phyloP scores from a whole-genome alignment of 2,797 vertebrate genomes.

The Brachyalestes nurse region DNA sequence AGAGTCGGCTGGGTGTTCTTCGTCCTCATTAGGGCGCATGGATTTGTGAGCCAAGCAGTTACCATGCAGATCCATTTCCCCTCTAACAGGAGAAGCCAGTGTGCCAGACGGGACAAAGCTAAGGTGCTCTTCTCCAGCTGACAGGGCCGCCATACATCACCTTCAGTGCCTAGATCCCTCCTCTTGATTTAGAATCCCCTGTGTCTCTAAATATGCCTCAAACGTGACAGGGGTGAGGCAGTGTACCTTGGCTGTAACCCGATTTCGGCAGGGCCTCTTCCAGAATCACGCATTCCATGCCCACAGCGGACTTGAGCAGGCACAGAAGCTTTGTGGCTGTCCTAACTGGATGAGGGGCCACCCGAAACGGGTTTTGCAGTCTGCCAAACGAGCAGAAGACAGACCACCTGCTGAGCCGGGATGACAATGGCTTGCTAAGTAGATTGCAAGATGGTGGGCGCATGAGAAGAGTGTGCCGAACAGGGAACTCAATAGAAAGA shows the following conservation, averaged over 20 bases:
- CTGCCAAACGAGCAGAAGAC: slow-evolving; percentile 68
- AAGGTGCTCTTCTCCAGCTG: slow-evolving; percentile 53
- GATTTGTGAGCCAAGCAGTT: slow-evolving; percentile 63
- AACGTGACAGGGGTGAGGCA: slow-evolving; percentile 30
- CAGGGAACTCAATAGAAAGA: slow-evolving; percentile 2
- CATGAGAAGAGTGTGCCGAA: slow-evolving; percentile 16
- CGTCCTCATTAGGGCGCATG: slow-evolving; percentile 68
- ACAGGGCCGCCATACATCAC: slow-evolving; percentile 54
- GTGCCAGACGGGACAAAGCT: slow-evolving; percentile 58
- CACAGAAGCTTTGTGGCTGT: slow-evolving; percentile 21
- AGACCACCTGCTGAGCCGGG: slow-evolving; percentile 72
- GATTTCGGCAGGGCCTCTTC: slow-evolving; percentile 32
- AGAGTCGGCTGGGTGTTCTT: slow-evolving; percentile 53
- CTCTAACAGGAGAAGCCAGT: slow-evolving; percentile 59
- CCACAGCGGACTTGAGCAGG: slow-evolving; percentile 21
- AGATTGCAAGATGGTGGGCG: slow-evolving; percentile 69
- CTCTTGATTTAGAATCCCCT: slow-evolving; percentile 69
- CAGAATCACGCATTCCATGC: slow-evolving; percentile 28
- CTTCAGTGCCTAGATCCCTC: slow-evolving; percentile 57
- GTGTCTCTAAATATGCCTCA: slow-evolving; percentile 71
- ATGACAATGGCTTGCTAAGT: slow-evolving; percentile 76
- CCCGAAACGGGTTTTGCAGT: slow-evolving; percentile 63
- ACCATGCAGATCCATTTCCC: slow-evolving; percentile 63
- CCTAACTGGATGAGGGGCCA: slow-evolving; percentile 51
- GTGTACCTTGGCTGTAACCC: slow-evolving; percentile 12